Percentiles rank a stretch among this genome's conserved stretches.
Conservation (phyloP, 2,797 vertebrate species). For the Leptodactylus fallax region DNA sequence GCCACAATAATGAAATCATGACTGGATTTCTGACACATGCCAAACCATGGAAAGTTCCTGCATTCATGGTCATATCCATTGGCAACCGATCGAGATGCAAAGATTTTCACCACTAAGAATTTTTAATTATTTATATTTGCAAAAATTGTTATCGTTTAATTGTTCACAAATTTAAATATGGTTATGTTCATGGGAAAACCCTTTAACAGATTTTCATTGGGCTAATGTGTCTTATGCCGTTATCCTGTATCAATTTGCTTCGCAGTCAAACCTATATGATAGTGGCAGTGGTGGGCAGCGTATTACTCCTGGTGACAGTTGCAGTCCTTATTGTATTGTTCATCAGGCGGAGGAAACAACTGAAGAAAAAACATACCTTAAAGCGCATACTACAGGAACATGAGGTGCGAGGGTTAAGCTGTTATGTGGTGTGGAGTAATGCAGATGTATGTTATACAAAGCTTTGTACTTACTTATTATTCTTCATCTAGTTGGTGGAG, state of each 20-base stretch:
- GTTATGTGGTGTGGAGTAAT: neutral
- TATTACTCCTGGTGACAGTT: conserved; percentile 85
- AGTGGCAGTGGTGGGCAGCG: conserved; percentile 86
- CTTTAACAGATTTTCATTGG: neutral
- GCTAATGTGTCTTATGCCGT: neutral
- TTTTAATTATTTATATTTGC: no score
- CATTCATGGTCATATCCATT: no score
- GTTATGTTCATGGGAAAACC: no score
- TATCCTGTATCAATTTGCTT: neutral
- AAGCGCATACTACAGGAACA: conserved; percentile 90
- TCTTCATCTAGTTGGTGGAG: conserved; percentile 85
- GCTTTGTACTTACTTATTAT: neutral
- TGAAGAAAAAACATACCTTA: conserved; percentile 88
- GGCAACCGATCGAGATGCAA: no score
- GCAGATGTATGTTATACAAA: no score
- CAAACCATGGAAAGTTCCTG: no score
- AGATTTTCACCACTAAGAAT: no score
- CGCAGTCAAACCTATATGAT: conserved; percentile 88
- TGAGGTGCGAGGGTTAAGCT: conserved; percentile 77
- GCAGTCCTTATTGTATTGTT: conserved; percentile 82
- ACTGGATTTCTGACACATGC: no score
- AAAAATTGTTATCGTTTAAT: no score
- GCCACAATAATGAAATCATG: no score
- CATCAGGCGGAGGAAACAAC: conserved; percentile 84
- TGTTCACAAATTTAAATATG: no score